Percentiles rank a stretch among this genome's conserved stretches.
phyloP scores from a whole-genome alignment of 2,797 vertebrate species.

The Fringilla coelebs region DNA sequence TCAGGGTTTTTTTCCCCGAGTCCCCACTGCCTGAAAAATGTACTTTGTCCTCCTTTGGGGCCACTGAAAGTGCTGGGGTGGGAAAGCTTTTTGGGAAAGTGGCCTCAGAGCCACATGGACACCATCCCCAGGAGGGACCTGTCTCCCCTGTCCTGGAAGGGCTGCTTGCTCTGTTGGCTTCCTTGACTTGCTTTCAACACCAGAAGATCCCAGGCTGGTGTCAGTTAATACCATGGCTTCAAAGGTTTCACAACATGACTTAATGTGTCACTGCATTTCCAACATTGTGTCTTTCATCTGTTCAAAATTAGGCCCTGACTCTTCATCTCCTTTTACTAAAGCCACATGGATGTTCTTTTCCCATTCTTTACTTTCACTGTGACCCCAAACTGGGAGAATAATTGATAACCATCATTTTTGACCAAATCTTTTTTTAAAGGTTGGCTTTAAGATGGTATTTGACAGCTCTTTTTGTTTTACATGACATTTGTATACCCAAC shows the following conservation, averaged over 20 bases:
- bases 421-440: neutral
- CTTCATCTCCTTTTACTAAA: neutral
- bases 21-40: neutral
- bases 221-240: neutral
- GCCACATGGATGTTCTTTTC: neutral
- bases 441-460: neutral
- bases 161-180: neutral
- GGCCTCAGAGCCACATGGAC: accelerated
- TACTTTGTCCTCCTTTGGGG: neutral
- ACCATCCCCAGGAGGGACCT: neutral
- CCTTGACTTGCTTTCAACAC: neutral
- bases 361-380: neutral
- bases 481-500: neutral
- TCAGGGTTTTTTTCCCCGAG: accelerated
- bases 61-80: neutral
- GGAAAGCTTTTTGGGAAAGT: neutral
- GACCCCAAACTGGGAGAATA: neutral
- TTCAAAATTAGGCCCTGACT: neutral
- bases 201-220: neutral
- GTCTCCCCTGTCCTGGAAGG: neutral
- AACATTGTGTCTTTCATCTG: neutral
- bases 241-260: neutral
- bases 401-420: neutral
- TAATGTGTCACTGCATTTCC: neutral
- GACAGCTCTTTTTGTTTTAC: neutral